A percentile compares a stretch with the other conserved stretches of the same genome.
Evolutionary conservation across 2,797 vertebrate species (phyloP).

Genomic region (Halcyon badia): DNA sequence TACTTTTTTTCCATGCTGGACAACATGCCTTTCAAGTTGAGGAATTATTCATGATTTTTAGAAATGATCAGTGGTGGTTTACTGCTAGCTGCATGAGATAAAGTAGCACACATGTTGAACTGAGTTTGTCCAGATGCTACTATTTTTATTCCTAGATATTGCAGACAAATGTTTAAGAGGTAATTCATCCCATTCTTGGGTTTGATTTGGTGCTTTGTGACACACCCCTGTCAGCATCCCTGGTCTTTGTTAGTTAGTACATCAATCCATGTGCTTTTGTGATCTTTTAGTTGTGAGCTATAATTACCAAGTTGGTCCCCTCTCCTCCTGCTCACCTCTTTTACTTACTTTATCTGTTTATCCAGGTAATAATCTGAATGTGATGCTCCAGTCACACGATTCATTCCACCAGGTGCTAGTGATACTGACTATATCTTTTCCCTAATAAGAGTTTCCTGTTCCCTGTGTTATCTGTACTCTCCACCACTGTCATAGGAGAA

Average conservation of each 20-base stretch:
- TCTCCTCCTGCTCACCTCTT: not conserved
- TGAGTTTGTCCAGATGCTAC: constrained; percentile 9
- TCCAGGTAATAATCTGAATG: not conserved
- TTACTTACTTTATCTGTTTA: not conserved
- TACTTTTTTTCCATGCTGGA: not conserved
- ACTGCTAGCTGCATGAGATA: not conserved
- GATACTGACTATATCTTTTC: not conserved
- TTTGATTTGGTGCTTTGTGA: not conserved
- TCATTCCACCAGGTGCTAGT: not conserved
- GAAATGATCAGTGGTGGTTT: not conserved
- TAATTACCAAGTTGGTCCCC: not conserved
- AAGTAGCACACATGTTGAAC: not conserved
- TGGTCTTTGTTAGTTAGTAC: not conserved
- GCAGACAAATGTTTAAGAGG: not conserved
- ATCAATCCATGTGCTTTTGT: not conserved
- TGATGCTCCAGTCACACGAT: not conserved
- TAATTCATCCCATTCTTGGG: not conserved
- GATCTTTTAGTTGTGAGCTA: not conserved
- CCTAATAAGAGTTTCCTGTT: not conserved
- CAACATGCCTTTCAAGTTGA: not conserved
- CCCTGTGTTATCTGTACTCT: not conserved
- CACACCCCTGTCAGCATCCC: not conserved
- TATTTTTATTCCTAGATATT: constrained; percentile 21
- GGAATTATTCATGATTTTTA: not conserved
- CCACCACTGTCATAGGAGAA: not conserved